phyloP scores from a whole-genome alignment of 2,113 vertebrate genomes.

The Osmerus eperlanus region DNA sequence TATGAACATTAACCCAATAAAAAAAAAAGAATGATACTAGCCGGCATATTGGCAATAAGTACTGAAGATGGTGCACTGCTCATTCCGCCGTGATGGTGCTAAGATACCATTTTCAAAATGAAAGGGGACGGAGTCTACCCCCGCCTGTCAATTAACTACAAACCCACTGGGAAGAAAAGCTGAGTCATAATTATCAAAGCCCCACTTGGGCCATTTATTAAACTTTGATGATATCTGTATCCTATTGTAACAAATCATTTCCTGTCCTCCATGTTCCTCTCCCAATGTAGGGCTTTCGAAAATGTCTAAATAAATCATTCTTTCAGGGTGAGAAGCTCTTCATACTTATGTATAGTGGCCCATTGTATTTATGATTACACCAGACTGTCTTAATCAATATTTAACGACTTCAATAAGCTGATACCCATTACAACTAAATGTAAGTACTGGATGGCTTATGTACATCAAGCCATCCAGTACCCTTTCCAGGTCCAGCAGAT shows the following conservation, averaged over 20 bases:
- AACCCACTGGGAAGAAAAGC: not conserved
- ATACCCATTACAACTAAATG: too few relatives aligned
- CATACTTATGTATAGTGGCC: too few relatives aligned
- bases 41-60: not conserved
- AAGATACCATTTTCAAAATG: not conserved
- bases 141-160: not conserved
- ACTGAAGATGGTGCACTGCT: slow-evolving; percentile 1
- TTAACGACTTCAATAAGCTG: too few relatives aligned
- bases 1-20: not conserved
- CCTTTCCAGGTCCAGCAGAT: too few relatives aligned
- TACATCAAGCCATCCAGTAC: too few relatives aligned
- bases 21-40: not conserved
- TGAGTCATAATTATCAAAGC: not conserved
- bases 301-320: too few relatives aligned
- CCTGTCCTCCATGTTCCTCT: too few relatives aligned
- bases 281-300: too few relatives aligned
- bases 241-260: not conserved
- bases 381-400: too few relatives aligned
- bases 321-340: too few relatives aligned
- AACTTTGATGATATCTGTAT: not conserved
- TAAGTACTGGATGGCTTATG: too few relatives aligned
- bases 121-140: not conserved
- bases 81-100: not conserved
- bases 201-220: not conserved
- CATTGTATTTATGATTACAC: too few relatives aligned